Percentiles rank a stretch among this genome's conserved stretches.
Evolutionary conservation across 2,113 vertebrate genomes (phyloP).

Genomic region (Columba janthina): DNA sequence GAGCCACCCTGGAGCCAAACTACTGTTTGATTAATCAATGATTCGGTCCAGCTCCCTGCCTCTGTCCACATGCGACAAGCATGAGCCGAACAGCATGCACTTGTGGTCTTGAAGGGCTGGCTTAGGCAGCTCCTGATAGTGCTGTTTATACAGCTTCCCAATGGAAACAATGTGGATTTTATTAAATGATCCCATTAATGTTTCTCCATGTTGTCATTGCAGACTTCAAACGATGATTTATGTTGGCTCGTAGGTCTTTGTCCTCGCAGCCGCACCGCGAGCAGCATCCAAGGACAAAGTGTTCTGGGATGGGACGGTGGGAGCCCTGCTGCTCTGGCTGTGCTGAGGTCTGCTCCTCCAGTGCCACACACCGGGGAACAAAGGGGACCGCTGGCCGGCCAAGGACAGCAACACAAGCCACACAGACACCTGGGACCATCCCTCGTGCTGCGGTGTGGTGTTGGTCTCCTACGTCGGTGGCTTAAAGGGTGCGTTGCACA

Average conservation of each 20-base stretch:
- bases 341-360: background rate
- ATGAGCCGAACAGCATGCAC: background rate
- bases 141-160: conserved; percentile 56
- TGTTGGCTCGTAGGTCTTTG: conserved; percentile 60
- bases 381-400: background rate
- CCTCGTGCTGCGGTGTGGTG: background rate
- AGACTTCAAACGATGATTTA: conserved; percentile 68
- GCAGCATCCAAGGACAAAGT: conserved; percentile 62
- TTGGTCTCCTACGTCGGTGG: background rate
- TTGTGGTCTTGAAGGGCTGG: background rate
- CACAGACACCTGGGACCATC: background rate
- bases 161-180: conserved; percentile 66
- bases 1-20: conserved; percentile 5
- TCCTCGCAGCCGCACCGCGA: conserved; percentile 26
- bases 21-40: conserved; percentile 28
- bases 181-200: conserved; percentile 64
- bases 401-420: background rate
- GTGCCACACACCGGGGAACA: background rate
- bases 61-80: background rate
- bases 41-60: background rate
- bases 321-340: conserved; percentile 25
- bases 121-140: conserved; percentile 32
- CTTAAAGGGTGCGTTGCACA: background rate
- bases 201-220: conserved; percentile 65
- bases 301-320: conserved; percentile 30